Base-by-base conservation (phyloP, 2,888 invertebrate genomes). In the Leptogaster cylindrica region DNA sequence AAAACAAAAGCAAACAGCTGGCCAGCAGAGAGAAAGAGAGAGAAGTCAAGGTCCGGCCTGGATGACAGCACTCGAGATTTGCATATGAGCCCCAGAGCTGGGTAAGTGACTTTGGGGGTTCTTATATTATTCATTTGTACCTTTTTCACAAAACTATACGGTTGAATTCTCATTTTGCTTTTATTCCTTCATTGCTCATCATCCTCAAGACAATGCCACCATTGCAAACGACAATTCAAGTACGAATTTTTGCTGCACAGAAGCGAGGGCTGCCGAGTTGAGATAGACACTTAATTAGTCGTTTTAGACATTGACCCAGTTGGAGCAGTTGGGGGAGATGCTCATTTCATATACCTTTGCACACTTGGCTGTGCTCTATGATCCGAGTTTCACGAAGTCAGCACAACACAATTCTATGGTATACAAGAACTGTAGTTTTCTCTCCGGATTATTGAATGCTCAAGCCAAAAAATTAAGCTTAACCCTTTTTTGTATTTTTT, bases 221-320 rank as follows among this genome's bases (percentile, higher is more conserved):
- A 44, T 27, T 61, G 16, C 61, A 44, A 44, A 61, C 20, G 44
- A 44, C 44, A 41, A 61, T 61, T 44, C 41, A 44, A 16, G 41
- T 44, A n/a, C 27, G 28, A 61, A 44, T 44, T 27, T 20, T 14
- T 18, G 23, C 6, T 4, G n/a, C 27, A 28, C 10, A 28, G 44
- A 44, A 25, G 28, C 12, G 16, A 12, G 61, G 61, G 28, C 27
- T n/a, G 44, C 12, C 44, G 61, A 61, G 44, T 41, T 27, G 44
- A 61, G 44, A 61, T 61, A 44, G 61, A 28, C 61, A 44, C 61
- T 61, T 61, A 61, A 61, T 61, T 61, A 61, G 28, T 27, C 61
- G 14, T 12, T 28, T 36, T 61, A 41, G 61, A 61, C 61, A 61
- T 61, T 61, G 61, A 44, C 61, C 61, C 16, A 61, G 61, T 61